phyloP scores from a whole-genome alignment of 2,888 invertebrate genomes.

The Andrena minutula region DNA sequence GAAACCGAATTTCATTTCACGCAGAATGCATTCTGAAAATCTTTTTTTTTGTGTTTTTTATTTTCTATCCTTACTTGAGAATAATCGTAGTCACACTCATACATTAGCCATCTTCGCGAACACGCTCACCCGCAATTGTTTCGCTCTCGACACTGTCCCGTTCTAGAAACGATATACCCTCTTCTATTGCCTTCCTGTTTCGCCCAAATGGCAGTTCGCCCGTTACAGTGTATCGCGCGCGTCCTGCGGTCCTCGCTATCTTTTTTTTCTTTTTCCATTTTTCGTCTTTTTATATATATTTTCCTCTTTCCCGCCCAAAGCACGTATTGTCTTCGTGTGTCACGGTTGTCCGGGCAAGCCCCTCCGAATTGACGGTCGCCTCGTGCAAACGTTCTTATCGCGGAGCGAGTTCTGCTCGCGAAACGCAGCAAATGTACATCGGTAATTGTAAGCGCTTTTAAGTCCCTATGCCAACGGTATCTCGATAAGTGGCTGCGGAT shows the following conservation, averaged over 20 bases:
- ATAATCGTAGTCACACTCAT: slow-evolving; percentile 39
- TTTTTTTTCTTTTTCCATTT: slow-evolving; percentile 28
- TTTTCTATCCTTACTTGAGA: slow-evolving; percentile 19
- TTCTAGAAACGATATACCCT: slow-evolving; percentile 12
- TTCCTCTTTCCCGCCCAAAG: slow-evolving; percentile 24
- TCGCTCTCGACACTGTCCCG: slow-evolving; percentile 2
- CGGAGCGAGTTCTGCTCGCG: slow-evolving; percentile 31
- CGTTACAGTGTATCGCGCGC: not conserved
- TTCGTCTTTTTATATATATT: slow-evolving; percentile 6
- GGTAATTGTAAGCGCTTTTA: slow-evolving; percentile 62
- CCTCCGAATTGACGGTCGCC: slow-evolving; percentile 46
- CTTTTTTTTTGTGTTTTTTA: slow-evolving; percentile 29
- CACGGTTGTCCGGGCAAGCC: slow-evolving; percentile 21
- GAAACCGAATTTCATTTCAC: slow-evolving; percentile 42
- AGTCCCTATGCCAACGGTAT: slow-evolving; percentile 66
- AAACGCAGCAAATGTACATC: slow-evolving; percentile 41
- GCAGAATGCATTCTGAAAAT: slow-evolving; percentile 42
- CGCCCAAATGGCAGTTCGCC: not conserved
- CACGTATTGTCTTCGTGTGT: slow-evolving; percentile 60
- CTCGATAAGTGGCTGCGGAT: slow-evolving; percentile 41
- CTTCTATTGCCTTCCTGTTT: not conserved
- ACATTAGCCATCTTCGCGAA: slow-evolving; percentile 17
- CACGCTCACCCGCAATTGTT: not conserved
- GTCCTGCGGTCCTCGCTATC: not conserved
- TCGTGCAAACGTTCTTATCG: slow-evolving; percentile 27